phyloP scores from a whole-genome alignment of 1,140 invertebrate genomes.

The Pseudomyrmex sp. region DNA sequence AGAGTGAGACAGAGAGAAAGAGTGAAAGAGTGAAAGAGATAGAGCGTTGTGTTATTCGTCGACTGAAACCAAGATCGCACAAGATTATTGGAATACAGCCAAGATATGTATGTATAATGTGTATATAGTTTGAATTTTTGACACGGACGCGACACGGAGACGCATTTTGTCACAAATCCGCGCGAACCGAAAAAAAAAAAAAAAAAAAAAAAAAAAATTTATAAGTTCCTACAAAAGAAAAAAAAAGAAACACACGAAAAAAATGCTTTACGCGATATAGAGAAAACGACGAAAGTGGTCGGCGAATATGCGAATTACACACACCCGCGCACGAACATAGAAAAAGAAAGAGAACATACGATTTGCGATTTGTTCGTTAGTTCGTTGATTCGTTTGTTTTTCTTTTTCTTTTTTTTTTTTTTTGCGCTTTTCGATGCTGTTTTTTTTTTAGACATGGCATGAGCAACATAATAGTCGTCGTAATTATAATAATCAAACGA shows the following conservation, averaged over 20 bases:
- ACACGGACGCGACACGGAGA: conserved; percentile 40
- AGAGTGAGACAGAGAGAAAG: conserved; percentile 1
- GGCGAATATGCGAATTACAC: conserved; percentile 45
- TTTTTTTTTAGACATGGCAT: conserved; percentile 18
- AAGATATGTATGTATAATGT: conserved; percentile 24
- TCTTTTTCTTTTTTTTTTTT: not conserved
- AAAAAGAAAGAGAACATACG: conserved; percentile 12
- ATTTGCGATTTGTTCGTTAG: conserved; percentile 36
- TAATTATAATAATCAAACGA: conserved; percentile 61
- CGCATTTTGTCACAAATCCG: conserved; percentile 40
- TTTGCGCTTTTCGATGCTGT: conserved; percentile 45
- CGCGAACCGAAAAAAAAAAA: conserved; percentile 38
- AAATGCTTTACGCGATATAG: conserved; percentile 65
- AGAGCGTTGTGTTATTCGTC: conserved; percentile 53
- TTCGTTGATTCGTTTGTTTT: conserved; percentile 59
- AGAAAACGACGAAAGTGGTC: conserved; percentile 57
- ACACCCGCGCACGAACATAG: conserved; percentile 41
- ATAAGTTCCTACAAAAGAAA: conserved; percentile 78
- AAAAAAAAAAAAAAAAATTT: conserved; percentile 56
- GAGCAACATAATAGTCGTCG: conserved; percentile 32
- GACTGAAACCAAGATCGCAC: conserved; percentile 57
- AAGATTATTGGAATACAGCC: conserved; percentile 36
- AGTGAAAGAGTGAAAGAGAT: not conserved
- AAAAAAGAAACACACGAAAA: not conserved
- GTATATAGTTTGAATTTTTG: conserved; percentile 34